Conservation (phyloP, 2,888 invertebrate species). For the Drosophila neonasuta region DNA sequence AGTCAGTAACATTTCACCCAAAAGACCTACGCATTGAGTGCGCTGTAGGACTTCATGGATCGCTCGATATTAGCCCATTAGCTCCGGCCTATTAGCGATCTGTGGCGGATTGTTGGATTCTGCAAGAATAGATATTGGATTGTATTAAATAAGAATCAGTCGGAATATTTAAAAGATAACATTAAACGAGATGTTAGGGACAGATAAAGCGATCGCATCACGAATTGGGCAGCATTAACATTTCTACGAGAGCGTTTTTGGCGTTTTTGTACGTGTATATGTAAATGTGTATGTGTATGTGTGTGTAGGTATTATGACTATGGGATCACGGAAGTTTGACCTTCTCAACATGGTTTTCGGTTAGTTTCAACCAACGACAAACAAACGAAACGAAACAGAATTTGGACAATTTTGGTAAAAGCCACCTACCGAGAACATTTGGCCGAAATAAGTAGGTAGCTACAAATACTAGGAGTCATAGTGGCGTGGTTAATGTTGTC, state of each 20-base stretch:
- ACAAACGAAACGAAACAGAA: conserved; percentile 24
- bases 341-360: conserved; percentile 6
- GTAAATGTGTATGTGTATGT: not conserved
- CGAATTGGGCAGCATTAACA: conserved; percentile 7
- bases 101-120: conserved; percentile 19
- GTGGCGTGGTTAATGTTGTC: conserved; percentile 22
- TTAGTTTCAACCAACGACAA: conserved; percentile 30
- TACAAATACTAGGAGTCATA: conserved; percentile 16
- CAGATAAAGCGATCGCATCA: conserved; percentile 30
- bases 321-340: conserved; percentile 12
- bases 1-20: conserved; percentile 64
- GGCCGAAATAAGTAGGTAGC: conserved; percentile 24
- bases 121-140: conserved; percentile 20
- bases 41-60: conserved; percentile 54
- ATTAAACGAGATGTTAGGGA: conserved; percentile 28
- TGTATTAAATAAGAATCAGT: not conserved
- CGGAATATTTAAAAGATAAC: not conserved
- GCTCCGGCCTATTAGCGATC: not conserved
- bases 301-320: conserved; percentile 8
- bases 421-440: conserved; percentile 50
- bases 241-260: conserved; percentile 11
- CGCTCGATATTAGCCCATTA: conserved; percentile 54
- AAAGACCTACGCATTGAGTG: conserved; percentile 40
- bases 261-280: not conserved
- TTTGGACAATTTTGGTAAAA: conserved; percentile 6